Percentiles rank a stretch among this genome's conserved stretches.
Evolutionary conservation across 2,113 vertebrate genomes (phyloP).

Genomic region (Melanocharis versteri): DNA sequence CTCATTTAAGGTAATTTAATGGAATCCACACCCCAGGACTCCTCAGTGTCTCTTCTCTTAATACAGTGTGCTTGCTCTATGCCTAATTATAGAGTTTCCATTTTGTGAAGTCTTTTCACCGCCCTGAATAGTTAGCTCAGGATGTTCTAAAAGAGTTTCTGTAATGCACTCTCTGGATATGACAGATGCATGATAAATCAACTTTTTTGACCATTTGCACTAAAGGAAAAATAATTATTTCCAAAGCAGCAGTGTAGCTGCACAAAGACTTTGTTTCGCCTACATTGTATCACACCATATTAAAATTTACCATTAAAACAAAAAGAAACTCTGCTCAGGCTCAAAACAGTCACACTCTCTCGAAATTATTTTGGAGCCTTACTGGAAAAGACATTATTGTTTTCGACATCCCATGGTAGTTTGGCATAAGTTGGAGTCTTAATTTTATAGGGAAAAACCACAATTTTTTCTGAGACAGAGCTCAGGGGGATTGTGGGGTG

Average conservation of each 20-base stretch:
- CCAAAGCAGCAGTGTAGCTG: not conserved
- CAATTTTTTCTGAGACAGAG: not conserved
- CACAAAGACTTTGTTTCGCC: not conserved
- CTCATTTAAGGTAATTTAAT: conserved; percentile 12
- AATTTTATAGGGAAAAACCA: not conserved
- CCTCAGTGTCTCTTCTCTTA: not conserved
- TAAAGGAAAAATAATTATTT: conserved; percentile 62
- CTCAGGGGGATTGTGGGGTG: not conserved
- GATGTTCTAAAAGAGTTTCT: not conserved
- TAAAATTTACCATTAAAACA: not conserved
- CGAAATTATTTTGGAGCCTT: not conserved
- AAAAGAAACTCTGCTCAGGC: not conserved
- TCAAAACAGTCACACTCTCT: not conserved
- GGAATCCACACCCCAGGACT: not conserved
- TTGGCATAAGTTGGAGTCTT: not conserved
- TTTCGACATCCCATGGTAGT: not conserved
- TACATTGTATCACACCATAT: not conserved
- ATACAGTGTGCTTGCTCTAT: not conserved
- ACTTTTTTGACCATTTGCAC: conserved; percentile 23
- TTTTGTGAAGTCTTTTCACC: conserved; percentile 25
- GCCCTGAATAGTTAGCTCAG: not conserved
- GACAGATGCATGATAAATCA: not conserved
- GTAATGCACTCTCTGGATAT: conserved; percentile 39
- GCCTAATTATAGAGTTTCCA: conserved; percentile 38
- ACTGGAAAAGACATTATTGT: not conserved